Evolutionary conservation across 2,888 invertebrate species (phyloP), one percentile per base, ranked within the genome.

Genomic region (Campopleginae sp.): DNA sequence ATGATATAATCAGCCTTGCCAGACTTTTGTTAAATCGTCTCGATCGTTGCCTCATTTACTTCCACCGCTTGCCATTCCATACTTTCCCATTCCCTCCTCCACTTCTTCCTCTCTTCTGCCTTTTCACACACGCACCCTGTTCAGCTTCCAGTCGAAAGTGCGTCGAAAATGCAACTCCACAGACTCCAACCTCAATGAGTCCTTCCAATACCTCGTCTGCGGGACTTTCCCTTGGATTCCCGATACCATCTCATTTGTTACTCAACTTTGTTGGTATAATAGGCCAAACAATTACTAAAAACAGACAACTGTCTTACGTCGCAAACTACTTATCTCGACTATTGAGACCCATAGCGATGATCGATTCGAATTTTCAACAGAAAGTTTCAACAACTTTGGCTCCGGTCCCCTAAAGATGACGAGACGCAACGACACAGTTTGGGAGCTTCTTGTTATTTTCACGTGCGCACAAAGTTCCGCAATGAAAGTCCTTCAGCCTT

Each of bases 321-420:
- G 71, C 27, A 63, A 54, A 72, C 72, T 14, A 44, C 72, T 33
- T 23, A 27, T 58, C 27, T 23, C 54, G 63, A 38, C 38, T 72
- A 23, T 33, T 14, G 54, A 77, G 19, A 31, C 58, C 31, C 44
- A 82, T 72, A 44, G 38, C 63, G 81, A 70, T 70, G 72, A 71
- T 82, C 66, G 65, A 58, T 19, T 65, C 42, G 46, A 46, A 23
- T 54, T 27, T 51, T 70, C 65, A 65, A 51, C 44, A 61, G 19
- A 63, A 65, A 65, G 23, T 76, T 70, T 42, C 51, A 48, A 38
- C 19, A 82, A 76, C 58, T 82, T 70, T 38, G 42, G 42, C 68
- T 66, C 42, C 27, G 51, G 61, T 12, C 10, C 23, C 6, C 23
- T 12, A 38, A 38, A 54, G 54, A 23, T 54, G 12, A 23, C 23